Evolutionary conservation across 2,113 vertebrate species (phyloP).

Genomic region (Cyanoliseus patagonus): DNA sequence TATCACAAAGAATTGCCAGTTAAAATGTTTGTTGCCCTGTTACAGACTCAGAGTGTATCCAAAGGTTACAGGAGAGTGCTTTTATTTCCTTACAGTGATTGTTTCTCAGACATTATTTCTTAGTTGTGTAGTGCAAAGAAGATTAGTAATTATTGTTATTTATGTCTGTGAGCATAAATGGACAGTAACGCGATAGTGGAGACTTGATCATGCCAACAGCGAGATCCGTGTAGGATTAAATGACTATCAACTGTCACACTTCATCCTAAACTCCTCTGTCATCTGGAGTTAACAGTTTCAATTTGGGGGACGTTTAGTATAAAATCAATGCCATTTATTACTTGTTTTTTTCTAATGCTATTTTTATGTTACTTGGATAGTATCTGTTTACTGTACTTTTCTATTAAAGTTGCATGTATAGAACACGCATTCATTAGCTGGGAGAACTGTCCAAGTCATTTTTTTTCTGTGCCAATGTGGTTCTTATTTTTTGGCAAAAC

Average conservation of each 20-base stretch:
- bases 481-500: slow-evolving; percentile 11
- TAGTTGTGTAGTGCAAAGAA: background rate
- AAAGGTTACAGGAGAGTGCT: background rate
- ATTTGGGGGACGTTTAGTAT: background rate
- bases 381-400: background rate
- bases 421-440: background rate
- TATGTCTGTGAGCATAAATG: background rate
- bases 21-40: background rate
- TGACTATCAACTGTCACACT: background rate
- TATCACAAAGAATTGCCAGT: background rate
- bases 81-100: background rate
- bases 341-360: background rate
- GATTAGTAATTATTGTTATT: background rate
- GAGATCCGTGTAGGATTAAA: background rate
- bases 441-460: background rate
- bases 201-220: background rate
- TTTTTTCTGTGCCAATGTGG: background rate
- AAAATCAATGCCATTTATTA: background rate
- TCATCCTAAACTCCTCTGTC: background rate
- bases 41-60: background rate
- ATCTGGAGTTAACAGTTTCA: background rate
- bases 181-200: background rate
- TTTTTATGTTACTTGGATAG: background rate
- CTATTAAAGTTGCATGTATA: slow-evolving; percentile 17
- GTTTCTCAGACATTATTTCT: background rate